Evolutionary conservation across 2,888 invertebrate species (phyloP).

Genomic region (Antheraea assamensis): DNA sequence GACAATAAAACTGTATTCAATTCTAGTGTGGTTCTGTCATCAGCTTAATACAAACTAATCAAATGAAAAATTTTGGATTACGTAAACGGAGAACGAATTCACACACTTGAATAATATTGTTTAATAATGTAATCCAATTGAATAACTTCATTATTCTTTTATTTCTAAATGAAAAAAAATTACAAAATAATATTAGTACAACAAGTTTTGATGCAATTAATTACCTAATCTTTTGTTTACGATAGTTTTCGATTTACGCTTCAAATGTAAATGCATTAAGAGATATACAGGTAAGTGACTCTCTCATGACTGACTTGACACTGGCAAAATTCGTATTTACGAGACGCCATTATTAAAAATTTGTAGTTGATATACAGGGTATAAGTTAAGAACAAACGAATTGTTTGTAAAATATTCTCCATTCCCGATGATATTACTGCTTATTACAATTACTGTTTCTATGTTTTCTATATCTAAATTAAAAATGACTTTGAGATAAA

Average conservation of each 20-base stretch:
- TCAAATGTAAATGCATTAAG: not conserved
- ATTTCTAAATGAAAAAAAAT: not conserved
- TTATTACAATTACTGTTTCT: not conserved
- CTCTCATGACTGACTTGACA: too few species aligned
- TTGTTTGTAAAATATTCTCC: not conserved
- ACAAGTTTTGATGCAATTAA: not conserved
- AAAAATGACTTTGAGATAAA: too few species aligned
- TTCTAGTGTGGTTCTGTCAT: not conserved
- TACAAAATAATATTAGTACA: not conserved
- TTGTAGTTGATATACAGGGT: too few species aligned
- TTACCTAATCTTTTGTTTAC: not conserved
- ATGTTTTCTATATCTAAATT: not conserved
- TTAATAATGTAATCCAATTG: too few species aligned
- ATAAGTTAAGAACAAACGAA: not conserved
- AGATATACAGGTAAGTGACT: too few species aligned
- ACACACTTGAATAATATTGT: not conserved
- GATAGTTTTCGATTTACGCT: too few species aligned
- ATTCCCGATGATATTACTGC: not conserved
- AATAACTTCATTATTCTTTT: not conserved
- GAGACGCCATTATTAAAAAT: too few species aligned
- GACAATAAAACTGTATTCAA: not conserved
- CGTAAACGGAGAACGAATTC: not conserved
- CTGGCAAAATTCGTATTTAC: too few species aligned
- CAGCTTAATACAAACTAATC: not conserved
- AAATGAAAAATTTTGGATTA: not conserved